phyloP scores from a whole-genome alignment of 2,797 vertebrate species.

The Phalloptychus januarius region DNA sequence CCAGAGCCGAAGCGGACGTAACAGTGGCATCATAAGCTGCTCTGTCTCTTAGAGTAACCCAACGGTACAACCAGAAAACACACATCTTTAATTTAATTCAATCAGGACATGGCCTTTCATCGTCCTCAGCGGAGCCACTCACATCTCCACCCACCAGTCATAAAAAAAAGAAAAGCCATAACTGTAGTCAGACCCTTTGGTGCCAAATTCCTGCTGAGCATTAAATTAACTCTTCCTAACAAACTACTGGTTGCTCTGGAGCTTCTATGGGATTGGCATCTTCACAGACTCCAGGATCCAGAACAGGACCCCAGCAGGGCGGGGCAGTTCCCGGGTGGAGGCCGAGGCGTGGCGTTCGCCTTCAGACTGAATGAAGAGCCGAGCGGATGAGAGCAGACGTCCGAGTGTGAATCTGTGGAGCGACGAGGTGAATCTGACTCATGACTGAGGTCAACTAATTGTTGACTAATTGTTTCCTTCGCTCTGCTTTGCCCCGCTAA shows the following conservation, averaged over 20 bases:
- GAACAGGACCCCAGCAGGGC: not conserved
- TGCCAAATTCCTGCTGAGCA: conserved; percentile 58
- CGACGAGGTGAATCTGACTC: conserved; percentile 26
- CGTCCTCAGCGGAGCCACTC: not conserved
- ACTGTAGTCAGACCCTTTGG: conserved; percentile 32
- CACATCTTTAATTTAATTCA: not conserved
- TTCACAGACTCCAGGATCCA: conserved; percentile 20
- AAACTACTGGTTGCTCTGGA: conserved; percentile 46
- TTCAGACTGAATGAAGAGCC: not conserved
- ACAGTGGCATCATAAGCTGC: conserved; percentile 28
- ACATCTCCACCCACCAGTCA: conserved; percentile 3
- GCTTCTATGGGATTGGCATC: conserved; percentile 17
- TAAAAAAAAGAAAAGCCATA: conserved; percentile 22
- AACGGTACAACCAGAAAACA: conserved; percentile 18
- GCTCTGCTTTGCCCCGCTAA: not conserved
- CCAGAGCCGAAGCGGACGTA: conserved; percentile 34
- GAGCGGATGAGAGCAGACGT: conserved; percentile 6
- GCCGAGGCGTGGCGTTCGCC: not conserved
- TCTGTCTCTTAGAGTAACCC: conserved; percentile 12
- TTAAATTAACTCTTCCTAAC: conserved; percentile 61
- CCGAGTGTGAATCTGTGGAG: not conserved
- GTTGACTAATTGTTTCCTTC: conserved; percentile 21
- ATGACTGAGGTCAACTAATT: conserved; percentile 6
- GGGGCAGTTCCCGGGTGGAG: conserved; percentile 13
- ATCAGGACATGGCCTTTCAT: not conserved